Conservation (phyloP, 1,140 invertebrate genomes). For the Drosophila sulfurigaster region DNA sequence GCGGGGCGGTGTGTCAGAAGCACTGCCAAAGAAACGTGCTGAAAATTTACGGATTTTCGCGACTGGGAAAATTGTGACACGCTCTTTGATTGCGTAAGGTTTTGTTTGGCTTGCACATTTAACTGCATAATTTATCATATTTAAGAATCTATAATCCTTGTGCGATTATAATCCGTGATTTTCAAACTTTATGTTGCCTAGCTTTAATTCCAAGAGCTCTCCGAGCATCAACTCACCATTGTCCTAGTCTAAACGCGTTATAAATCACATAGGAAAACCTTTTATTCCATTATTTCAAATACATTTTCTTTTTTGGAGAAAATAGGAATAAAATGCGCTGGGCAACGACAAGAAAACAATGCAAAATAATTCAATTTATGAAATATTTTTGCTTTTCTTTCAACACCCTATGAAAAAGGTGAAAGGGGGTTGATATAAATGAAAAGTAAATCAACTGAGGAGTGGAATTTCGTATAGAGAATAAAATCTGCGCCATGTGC, state of each 20-base stretch:
- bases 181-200: conserved; percentile 2
- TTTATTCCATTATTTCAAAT: conserved; percentile 33
- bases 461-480: background rate
- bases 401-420: background rate
- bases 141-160: conserved; percentile 56
- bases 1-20: conserved; percentile 57
- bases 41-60: conserved; percentile 28
- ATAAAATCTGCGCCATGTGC: background rate
- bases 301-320: conserved; percentile 25
- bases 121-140: conserved; percentile 76
- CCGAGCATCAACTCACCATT: conserved; percentile 19
- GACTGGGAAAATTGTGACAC: conserved; percentile 32
- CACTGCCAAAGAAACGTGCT: conserved; percentile 35
- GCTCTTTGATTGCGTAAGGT: conserved; percentile 33
- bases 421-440: background rate
- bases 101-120: conserved; percentile 43
- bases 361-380: conserved; percentile 75
- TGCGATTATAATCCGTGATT: conserved; percentile 1
- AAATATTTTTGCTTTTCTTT: conserved; percentile 55
- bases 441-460: background rate
- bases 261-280: conserved; percentile 55
- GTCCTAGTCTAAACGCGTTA: conserved; percentile 58
- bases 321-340: conserved; percentile 24
- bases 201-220: conserved; percentile 9
- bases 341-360: conserved; percentile 44